Percentiles rank a stretch among this genome's conserved stretches.
Conservation (phyloP, 2,888 invertebrate species). For the Agrotis clavis region DNA sequence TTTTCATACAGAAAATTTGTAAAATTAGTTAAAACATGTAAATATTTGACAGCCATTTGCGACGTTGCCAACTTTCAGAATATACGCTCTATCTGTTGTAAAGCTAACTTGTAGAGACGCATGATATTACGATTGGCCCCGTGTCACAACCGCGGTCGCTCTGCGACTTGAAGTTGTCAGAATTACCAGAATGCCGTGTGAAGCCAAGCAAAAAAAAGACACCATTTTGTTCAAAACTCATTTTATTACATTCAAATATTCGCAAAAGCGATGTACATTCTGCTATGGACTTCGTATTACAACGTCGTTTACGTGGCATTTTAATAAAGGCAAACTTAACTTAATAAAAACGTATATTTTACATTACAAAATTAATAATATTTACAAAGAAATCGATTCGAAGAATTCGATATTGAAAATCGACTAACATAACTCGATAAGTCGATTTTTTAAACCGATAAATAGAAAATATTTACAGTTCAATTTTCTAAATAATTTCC, state of each 20-base stretch:
- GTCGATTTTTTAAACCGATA: constrained; percentile 7
- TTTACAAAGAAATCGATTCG: constrained; percentile 14
- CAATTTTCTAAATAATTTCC: neutral
- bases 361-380: constrained; percentile 2
- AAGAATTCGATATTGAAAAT: constrained; percentile 3
- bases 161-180: too few relatives aligned
- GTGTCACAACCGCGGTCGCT: too few relatives aligned
- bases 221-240: constrained; percentile 24
- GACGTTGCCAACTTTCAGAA: too few relatives aligned
- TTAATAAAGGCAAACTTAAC: constrained; percentile 14
- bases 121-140: too few relatives aligned
- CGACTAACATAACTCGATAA: neutral
- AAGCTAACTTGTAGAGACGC: too few relatives aligned
- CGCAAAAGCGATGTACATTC: constrained; percentile 61
- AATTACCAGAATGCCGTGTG: too few relatives aligned
- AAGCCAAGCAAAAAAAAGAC: neutral
- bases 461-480: constrained; percentile 1
- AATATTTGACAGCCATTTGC: too few relatives aligned
- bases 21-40: too few relatives aligned
- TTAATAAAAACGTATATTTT: constrained; percentile 3
- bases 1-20: too few relatives aligned
- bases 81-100: too few relatives aligned
- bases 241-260: constrained; percentile 46
- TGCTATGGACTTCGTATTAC: constrained; percentile 48
- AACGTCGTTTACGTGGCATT: constrained; percentile 32